Base-by-base conservation (phyloP, 2,113 vertebrate genomes). In the Elachura formosa region DNA sequence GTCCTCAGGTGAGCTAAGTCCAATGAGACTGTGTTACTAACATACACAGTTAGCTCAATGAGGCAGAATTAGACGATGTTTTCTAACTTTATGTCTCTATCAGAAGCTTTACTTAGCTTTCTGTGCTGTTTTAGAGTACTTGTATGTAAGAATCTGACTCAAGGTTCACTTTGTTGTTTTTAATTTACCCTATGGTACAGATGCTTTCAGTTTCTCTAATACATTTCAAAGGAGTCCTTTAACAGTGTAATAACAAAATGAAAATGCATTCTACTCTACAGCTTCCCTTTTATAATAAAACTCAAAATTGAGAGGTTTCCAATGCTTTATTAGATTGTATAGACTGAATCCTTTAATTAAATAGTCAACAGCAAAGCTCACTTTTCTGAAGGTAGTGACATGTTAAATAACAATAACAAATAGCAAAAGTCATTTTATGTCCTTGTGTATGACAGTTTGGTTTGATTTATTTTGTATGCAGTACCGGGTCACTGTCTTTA, bases 1-100 rank as follows among this genome's bases (percentile, higher is more conserved):
- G 43, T 99, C 99, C 73, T 99, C 99, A 97, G 99, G 99, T 98
- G 82, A 96, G 98, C 98, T 97, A 80, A 95, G 81, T 94, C 83
- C 66, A 43, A 38, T 75, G 80, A 38, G 10, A 24, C 69, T 25
- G 34, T 46, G 12, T 8, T 46, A 12, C 10, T 78, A 14, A 18
- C 18, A 45, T 0, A 4, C 7, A n/a, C 6, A 38, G 3, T 48
- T 78, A 56, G 31, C 34, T 63, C 43, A 90, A 6, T 0, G 3
- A 67, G 10, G 29, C 14, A 89, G 74, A 74, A 46, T 86, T 72
- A 46, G 34, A 14, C 69, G 5, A 20, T 46, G 4, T 66, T 90
- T 92, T 87, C 52, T 79, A 41, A 17, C 10, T 51, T 64, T 12
- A 36, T 61, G 12, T 64, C 40, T n/a, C 5, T 56, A 16, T 28